A percentile compares a stretch with the other conserved stretches of the same genome.
Evolutionary conservation across 2,888 invertebrate species (phyloP).

Genomic region (Emesis russula): DNA sequence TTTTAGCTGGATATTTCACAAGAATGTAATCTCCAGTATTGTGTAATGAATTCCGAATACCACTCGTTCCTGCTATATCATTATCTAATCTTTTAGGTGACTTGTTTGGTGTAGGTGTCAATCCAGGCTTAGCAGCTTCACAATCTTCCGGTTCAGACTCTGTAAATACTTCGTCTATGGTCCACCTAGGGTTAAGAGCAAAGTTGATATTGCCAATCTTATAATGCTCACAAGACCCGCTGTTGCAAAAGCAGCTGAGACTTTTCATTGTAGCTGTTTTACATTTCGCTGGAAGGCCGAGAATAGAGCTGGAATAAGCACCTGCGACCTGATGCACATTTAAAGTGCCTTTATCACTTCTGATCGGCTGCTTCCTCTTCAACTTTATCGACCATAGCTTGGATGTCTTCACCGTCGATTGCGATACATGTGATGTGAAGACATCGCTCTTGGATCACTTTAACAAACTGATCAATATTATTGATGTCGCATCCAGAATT

Average conservation of each 20-base stretch:
- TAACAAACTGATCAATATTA: too few relatives aligned
- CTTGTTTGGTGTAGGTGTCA: too few relatives aligned
- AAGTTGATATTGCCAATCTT: neutral
- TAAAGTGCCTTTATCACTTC: too few relatives aligned
- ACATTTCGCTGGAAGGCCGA: neutral
- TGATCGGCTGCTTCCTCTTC: too few relatives aligned
- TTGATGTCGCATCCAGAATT: too few relatives aligned
- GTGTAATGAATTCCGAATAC: neutral
- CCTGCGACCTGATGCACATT: neutral
- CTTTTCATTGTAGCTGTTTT: neutral
- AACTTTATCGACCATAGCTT: too few relatives aligned
- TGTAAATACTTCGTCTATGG: neutral
- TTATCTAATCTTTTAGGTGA: neutral
- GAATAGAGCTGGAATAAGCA: neutral
- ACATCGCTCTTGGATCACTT: too few relatives aligned
- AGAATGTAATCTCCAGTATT: constrained; percentile 4
- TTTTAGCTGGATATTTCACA: neutral
- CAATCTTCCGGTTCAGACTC: neutral
- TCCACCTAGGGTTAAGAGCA: neutral
- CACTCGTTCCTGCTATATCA: neutral
- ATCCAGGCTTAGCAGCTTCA: neutral
- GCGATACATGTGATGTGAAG: too few relatives aligned
- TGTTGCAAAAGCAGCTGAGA: neutral
- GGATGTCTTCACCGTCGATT: too few relatives aligned
- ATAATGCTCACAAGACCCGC: neutral